Percentiles rank a stretch among this genome's conserved stretches.
Evolutionary conservation across 2,113 vertebrate species (phyloP).

Genomic region (Burhinus bistriatus): DNA sequence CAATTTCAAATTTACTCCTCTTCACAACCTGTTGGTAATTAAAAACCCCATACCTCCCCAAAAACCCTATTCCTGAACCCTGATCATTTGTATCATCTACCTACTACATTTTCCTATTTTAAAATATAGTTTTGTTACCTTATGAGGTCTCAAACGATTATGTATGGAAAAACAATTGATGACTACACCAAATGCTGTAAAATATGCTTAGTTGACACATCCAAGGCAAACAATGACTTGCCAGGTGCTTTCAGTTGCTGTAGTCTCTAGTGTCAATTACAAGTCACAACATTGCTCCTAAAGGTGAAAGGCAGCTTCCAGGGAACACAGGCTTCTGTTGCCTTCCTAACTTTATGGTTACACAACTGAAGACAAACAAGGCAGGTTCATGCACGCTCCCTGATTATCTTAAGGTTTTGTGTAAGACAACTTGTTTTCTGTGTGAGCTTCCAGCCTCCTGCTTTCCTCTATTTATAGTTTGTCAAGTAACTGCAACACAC

Average conservation of each 20-base stretch:
- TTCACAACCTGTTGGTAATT: background rate
- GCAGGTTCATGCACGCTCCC: background rate
- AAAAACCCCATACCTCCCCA: background rate
- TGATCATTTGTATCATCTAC: background rate
- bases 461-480: background rate
- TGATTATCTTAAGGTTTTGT: background rate
- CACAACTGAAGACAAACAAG: background rate
- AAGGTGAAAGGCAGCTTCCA: background rate
- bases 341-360: background rate
- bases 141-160: background rate
- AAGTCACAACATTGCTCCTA: background rate
- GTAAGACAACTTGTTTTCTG: background rate
- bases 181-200: background rate
- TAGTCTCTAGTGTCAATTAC: background rate
- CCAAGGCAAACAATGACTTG: background rate
- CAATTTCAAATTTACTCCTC: background rate
- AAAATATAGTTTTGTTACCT: background rate
- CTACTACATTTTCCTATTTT: background rate
- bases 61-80: background rate
- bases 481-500: background rate
- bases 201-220: background rate
- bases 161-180: background rate
- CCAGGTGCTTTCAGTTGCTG: background rate
- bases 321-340: background rate
- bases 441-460: background rate